These are phyloP conservation scores for Nothobranchius furzeri DNA, from an alignment of 2,113 vertebrate genomes.

Conservation along the genomic window DNA sequence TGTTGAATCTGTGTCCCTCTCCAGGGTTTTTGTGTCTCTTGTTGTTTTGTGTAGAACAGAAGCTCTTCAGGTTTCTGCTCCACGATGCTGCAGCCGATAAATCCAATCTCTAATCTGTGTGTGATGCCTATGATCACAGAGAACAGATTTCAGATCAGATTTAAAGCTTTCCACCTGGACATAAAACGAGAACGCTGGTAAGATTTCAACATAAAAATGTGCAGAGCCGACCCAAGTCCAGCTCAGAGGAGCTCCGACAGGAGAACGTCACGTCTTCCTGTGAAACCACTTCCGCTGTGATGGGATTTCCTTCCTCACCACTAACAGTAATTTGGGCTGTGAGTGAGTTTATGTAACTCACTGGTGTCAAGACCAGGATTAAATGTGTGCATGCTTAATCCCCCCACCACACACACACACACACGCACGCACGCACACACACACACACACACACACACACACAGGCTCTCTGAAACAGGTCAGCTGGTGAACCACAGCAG, in stretches of 20 bases:
- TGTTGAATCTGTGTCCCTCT: no score
- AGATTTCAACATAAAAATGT: not conserved
- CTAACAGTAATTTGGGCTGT: constrained; percentile 63
- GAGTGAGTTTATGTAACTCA: constrained; percentile 69
- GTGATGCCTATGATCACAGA: not conserved
- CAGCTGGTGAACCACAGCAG: no score
- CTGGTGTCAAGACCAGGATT: constrained; percentile 63
- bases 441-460: not conserved
- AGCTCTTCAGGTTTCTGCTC: not conserved
- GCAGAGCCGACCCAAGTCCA: not conserved
- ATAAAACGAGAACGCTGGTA: not conserved
- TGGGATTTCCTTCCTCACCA: constrained; percentile 38
- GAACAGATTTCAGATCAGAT: constrained; percentile 3
- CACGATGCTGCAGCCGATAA: not conserved
- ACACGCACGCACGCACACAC: no score
- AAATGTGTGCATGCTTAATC: constrained; percentile 62
- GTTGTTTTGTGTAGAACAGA: not conserved
- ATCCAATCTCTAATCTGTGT: not conserved
- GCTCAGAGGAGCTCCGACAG: constrained; percentile 9
- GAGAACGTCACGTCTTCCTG: constrained; percentile 23
- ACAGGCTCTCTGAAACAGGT: not conserved
- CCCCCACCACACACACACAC: not conserved
- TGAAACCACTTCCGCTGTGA: constrained; percentile 56
- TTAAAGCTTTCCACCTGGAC: not conserved
- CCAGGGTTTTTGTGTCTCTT: not conserved